Conservation (phyloP, 2,888 invertebrate species). For the Drosophila fungiperda region DNA sequence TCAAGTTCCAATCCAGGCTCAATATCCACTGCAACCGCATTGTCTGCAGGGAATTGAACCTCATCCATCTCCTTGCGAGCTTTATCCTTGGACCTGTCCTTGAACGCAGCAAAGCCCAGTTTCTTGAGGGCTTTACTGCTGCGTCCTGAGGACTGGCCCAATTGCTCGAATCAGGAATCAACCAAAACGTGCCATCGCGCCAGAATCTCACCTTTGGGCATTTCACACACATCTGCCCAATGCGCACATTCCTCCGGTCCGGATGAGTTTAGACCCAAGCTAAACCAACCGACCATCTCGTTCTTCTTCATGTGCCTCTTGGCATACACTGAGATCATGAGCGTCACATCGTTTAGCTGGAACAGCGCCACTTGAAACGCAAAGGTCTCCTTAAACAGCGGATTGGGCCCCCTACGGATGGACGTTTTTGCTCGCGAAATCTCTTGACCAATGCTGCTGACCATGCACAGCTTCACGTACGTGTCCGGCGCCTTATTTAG, state of each 20-base stretch:
- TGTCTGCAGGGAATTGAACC: slow-evolving; percentile 62
- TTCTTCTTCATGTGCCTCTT: slow-evolving; percentile 96
- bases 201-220: slow-evolving; percentile 94
- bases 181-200: slow-evolving; percentile 97
- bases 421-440: slow-evolving; percentile 97
- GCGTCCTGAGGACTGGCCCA: slow-evolving; percentile 84
- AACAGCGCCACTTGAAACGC: slow-evolving; percentile 98
- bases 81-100: slow-evolving; percentile 83
- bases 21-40: slow-evolving; percentile 84
- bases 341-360: slow-evolving; percentile 96
- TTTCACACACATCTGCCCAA: slow-evolving; percentile 96
- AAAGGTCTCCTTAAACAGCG: slow-evolving; percentile 97
- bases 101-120: slow-evolving; percentile 79
- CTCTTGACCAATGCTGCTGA: slow-evolving; percentile 97
- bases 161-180: slow-evolving; percentile 88
- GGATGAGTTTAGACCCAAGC: slow-evolving; percentile 95
- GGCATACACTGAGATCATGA: slow-evolving; percentile 97
- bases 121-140: slow-evolving; percentile 81
- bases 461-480: slow-evolving; percentile 95
- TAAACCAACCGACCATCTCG: slow-evolving; percentile 99
- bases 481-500: slow-evolving; percentile 95
- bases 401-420: slow-evolving; percentile 96
- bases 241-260: slow-evolving; percentile 96
- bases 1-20: slow-evolving; percentile 84
- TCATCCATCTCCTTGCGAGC: slow-evolving; percentile 59